Base-by-base conservation (phyloP, 2,113 vertebrate genomes). In the Galbula dea region DNA sequence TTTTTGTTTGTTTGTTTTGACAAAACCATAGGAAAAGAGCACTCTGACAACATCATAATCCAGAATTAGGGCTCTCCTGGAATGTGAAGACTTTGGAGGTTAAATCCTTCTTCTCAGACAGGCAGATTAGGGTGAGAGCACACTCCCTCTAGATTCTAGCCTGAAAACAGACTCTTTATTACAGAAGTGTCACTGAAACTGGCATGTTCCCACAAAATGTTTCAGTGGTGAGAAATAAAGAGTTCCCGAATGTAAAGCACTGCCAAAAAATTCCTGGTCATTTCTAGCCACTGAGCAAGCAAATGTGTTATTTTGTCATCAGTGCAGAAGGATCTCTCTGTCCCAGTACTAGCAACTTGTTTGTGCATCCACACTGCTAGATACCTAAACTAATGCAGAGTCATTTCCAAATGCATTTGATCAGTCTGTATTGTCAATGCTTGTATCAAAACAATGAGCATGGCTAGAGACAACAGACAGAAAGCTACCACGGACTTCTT, bases 211-310 rank as follows among this genome's bases (percentile, higher is more conserved):
- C 94, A 95, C 92, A 86, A 94, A 93, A 91, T 12, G 36, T 92
- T 94, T 95, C 83, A 92, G 76, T 45, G 76, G 90, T 94, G 92
- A 94, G 88, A 93, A 96, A 88, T 86, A 80, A 94, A 86, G 92
- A 48, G 92, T 86, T 95, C 86, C 90, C 15, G 4, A 95, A 73
- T 20, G 39, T 30, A 90, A 81, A 88, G 39, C 86, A 17, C 65
- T 90, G 82, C 76, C 86, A 95, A 75, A 91, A 82, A 83, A 13
- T 21, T 86, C 92, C 83, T 8, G 2, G 55, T 34, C 4, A 1
- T 86, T 91, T 80, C 90, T 77, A 91, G 59, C 41, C 85, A 57
- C 54, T 14, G 67, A 94, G 88, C 68, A 73, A 76, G 75, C 45
- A 85, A 89, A 91, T 32, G 83, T 59, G 69, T 81, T 61, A 30